Evolutionary conservation across 2,113 vertebrate species (phyloP).

Genomic region (Chrysochloris asiatica): DNA sequence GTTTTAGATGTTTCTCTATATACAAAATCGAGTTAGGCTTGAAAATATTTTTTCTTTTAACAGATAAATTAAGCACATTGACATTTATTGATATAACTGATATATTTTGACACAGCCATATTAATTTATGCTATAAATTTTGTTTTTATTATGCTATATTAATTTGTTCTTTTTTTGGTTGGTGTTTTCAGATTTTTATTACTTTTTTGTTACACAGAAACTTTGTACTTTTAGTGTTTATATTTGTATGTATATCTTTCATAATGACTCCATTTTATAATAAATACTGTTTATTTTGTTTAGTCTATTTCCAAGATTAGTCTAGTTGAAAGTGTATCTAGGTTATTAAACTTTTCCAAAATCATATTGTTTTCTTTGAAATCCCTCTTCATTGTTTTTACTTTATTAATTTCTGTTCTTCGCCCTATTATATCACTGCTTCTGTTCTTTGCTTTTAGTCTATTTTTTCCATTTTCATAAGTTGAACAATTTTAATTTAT

Average conservation of each 20-base stretch:
- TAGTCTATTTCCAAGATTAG: neutral
- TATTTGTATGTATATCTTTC: constrained; percentile 31
- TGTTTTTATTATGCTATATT: neutral
- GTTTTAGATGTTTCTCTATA: neutral
- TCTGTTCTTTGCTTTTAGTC: constrained; percentile 26
- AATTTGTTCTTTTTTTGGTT: neutral
- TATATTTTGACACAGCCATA: neutral
- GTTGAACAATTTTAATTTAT: neutral
- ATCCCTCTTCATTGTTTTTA: neutral
- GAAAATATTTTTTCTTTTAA: neutral
- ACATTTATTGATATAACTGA: neutral
- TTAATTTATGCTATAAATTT: neutral
- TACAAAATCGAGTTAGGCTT: neutral
- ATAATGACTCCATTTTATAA: neutral
- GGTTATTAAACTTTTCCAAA: constrained; percentile 9
- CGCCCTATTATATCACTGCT: neutral
- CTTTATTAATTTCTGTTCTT: constrained; percentile 28
- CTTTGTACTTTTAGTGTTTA: neutral
- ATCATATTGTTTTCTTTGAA: neutral
- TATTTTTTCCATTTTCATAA: constrained; percentile 32
- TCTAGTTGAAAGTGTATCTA: neutral
- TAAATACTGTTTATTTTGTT: neutral
- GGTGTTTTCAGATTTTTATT: neutral
- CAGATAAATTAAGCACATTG: neutral
- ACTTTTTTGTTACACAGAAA: neutral